Evolutionary conservation across 2,888 invertebrate species (phyloP).

Genomic region (Cheilosia impressa): DNA sequence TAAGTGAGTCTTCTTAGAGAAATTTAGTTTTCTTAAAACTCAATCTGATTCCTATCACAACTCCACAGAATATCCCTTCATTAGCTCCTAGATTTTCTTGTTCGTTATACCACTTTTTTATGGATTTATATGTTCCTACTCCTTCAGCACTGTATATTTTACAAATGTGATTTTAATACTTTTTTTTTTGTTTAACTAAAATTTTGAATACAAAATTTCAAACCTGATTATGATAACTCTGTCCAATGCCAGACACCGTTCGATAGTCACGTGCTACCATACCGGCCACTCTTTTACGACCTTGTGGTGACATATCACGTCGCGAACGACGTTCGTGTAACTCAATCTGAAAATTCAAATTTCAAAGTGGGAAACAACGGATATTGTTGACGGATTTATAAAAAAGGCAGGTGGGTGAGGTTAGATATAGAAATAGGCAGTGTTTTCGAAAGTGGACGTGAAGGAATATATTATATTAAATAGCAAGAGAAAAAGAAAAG

Average conservation of each 20-base stretch:
- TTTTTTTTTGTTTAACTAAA: constrained; percentile 23
- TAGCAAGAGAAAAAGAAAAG: constrained; percentile 51
- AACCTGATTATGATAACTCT: constrained; percentile 84
- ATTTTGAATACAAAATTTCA: constrained; percentile 76
- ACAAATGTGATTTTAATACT: neutral
- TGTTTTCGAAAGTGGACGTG: constrained; percentile 36
- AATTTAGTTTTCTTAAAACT: too few species aligned
- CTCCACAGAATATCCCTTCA: too few species aligned
- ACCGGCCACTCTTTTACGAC: constrained; percentile 88
- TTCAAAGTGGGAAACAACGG: constrained; percentile 50
- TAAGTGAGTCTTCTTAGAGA: too few species aligned
- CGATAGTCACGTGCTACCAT: constrained; percentile 86
- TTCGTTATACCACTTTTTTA: neutral
- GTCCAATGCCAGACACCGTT: constrained; percentile 84
- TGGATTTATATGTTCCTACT: neutral
- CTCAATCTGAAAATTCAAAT: constrained; percentile 83
- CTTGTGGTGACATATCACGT: constrained; percentile 93
- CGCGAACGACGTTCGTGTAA: constrained; percentile 89
- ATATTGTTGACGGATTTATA: constrained; percentile 17
- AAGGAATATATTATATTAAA: constrained; percentile 31
- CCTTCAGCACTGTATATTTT: constrained; percentile 52
- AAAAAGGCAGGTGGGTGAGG: neutral
- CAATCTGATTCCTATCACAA: too few species aligned
- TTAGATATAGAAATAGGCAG: constrained; percentile 7
- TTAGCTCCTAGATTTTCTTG: too few species aligned